phyloP scores from a whole-genome alignment of 2,888 invertebrate genomes.

The Chloroclysta siterata region DNA sequence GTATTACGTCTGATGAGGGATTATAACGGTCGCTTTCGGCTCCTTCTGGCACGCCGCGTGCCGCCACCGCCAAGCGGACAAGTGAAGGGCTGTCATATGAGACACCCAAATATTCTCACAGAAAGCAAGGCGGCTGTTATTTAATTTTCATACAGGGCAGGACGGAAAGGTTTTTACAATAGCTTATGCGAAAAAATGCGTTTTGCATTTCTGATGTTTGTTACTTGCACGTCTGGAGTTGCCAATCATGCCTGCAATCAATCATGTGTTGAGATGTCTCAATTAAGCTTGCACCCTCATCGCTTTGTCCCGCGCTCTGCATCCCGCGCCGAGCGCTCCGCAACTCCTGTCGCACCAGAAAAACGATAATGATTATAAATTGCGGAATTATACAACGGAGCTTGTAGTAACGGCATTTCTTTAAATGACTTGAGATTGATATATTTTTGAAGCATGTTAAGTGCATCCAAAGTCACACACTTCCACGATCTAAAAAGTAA shows the following conservation, averaged over 20 bases:
- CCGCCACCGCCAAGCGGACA: constrained; percentile 52
- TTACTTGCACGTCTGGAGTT: constrained; percentile 58
- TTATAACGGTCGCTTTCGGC: constrained; percentile 76
- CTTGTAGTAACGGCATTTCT: constrained; percentile 58
- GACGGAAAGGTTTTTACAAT: constrained; percentile 58
- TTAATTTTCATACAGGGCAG: constrained; percentile 61
- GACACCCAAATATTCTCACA: constrained; percentile 73
- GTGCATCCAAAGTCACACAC: constrained; percentile 26
- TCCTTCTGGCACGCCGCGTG: constrained; percentile 57
- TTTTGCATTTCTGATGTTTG: constrained; percentile 69
- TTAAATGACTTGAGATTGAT: constrained; percentile 53
- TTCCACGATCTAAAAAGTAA: constrained; percentile 10
- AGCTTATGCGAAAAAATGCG: constrained; percentile 54
- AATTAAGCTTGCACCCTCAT: constrained; percentile 74
- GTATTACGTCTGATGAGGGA: constrained; percentile 77
- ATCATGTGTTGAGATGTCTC: constrained; percentile 79
- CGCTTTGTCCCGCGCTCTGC: constrained; percentile 37
- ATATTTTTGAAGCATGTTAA: constrained; percentile 37
- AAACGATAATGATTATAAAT: constrained; percentile 80
- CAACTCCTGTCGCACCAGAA: constrained; percentile 61
- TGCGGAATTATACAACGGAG: constrained; percentile 73
- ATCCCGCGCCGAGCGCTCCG: constrained; percentile 43
- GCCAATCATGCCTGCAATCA: constrained; percentile 77
- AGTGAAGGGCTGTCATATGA: constrained; percentile 81
- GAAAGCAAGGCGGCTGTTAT: constrained; percentile 66